phyloP scores from a whole-genome alignment of 2,797 vertebrate species.

The Malacoraja senta region DNA sequence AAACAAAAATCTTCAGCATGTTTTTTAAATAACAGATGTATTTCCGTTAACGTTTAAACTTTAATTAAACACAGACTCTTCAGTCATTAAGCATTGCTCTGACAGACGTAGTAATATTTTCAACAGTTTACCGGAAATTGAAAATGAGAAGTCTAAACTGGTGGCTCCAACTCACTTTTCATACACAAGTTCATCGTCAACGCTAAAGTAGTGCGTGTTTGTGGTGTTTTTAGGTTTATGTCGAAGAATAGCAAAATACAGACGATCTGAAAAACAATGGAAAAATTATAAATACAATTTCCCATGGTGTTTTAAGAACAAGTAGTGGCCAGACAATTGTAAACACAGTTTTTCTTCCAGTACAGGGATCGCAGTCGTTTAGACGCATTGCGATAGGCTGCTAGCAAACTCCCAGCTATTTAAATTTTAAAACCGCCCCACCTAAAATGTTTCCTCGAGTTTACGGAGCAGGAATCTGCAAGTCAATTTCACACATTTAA shows the following conservation, averaged over 20 bases:
- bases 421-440: slow-evolving; percentile 26
- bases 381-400: slow-evolving; percentile 22
- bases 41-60: neutral
- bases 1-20: neutral
- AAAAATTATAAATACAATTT: slow-evolving; percentile 35
- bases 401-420: neutral
- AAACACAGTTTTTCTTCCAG: neutral
- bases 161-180: slow-evolving; percentile 78
- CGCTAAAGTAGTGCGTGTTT: slow-evolving; percentile 86
- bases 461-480: neutral
- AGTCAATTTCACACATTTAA: neutral
- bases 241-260: slow-evolving; percentile 86
- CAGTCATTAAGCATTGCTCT: neutral
- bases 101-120: neutral
- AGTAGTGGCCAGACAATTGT: neutral
- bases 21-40: neutral
- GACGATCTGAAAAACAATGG: slow-evolving; percentile 74
- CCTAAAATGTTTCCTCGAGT: neutral
- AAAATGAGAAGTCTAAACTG: slow-evolving; percentile 36
- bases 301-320: neutral
- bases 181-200: slow-evolving; percentile 90
- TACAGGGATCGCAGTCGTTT: neutral
- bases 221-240: slow-evolving; percentile 82
- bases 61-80: neutral
- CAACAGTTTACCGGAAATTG: neutral